A percentile compares a stretch with the other conserved stretches of the same genome.
Conservation (phyloP, 1,140 invertebrate species). For the Brachionus rotundiformis region DNA sequence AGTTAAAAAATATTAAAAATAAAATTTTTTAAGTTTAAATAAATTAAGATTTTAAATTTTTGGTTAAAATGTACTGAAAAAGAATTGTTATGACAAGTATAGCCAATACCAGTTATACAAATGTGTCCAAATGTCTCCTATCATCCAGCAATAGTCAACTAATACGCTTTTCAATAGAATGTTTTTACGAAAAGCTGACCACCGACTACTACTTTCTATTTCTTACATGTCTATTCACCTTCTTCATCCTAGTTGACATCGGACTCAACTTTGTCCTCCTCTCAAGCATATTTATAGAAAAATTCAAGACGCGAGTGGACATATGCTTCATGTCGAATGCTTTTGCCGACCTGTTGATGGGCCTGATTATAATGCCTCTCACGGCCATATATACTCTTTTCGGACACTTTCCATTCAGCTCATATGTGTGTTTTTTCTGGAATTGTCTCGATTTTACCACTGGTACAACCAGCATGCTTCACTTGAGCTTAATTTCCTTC, state of each 20-base stretch:
- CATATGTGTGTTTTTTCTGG: conserved; percentile 51
- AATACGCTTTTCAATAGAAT: neutral
- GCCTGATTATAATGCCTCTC: conserved; percentile 54
- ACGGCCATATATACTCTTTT: conserved; percentile 53
- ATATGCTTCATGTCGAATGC: conserved; percentile 53
- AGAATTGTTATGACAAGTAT: no score
- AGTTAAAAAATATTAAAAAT: no score
- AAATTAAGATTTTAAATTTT: neutral
- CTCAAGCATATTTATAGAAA: conserved; percentile 23
- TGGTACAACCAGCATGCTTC: conserved; percentile 67
- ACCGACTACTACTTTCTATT: conserved; percentile 30
- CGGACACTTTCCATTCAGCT: conserved; percentile 52
- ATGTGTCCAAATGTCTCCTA: neutral
- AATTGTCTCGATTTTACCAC: conserved; percentile 51
- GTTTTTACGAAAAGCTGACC: neutral
- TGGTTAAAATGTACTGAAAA: neutral
- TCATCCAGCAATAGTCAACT: neutral
- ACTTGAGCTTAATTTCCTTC: conserved; percentile 75
- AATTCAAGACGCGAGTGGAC: conserved; percentile 25
- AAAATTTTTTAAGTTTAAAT: no score
- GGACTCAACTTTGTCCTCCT: neutral
- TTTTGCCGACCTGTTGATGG: conserved; percentile 54
- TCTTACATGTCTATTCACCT: neutral
- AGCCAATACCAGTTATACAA: no score
- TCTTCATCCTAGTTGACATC: conserved; percentile 5